Conservation (phyloP, 2,113 vertebrate genomes). For the Lamprologus ornatipinnis region DNA sequence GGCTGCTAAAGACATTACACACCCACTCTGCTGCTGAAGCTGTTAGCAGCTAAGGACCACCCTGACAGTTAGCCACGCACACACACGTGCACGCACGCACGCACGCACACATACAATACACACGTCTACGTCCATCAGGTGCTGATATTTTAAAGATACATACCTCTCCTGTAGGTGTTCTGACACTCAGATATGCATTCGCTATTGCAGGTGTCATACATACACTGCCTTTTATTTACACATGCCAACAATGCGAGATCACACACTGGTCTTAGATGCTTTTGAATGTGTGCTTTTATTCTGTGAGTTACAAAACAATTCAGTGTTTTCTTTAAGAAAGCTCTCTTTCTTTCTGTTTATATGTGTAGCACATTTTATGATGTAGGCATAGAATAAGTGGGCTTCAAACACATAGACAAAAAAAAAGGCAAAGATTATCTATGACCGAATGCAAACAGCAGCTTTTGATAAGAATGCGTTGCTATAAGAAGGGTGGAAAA, state of each 20-base stretch:
- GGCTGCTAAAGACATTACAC: conserved; percentile 66
- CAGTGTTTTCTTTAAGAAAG: background rate
- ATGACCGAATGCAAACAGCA: background rate
- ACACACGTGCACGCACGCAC: background rate
- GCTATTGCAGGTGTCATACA: background rate
- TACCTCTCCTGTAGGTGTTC: background rate
- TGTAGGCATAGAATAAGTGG: background rate
- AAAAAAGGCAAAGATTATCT: background rate
- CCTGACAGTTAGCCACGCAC: conserved; percentile 38
- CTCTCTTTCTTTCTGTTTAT: background rate
- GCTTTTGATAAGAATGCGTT: background rate
- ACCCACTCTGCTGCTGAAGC: conserved; percentile 38
- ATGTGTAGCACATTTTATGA: background rate
- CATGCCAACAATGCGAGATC: background rate
- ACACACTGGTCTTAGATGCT: background rate
- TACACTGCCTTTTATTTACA: background rate
- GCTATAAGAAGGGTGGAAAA: background rate
- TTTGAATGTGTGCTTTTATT: background rate
- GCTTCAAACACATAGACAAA: background rate
- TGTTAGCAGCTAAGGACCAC: conserved; percentile 61
- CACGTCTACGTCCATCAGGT: conserved; percentile 32
- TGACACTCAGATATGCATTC: background rate
- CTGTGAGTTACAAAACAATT: background rate
- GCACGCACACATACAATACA: background rate
- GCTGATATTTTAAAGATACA: conserved; percentile 34